Evolutionary conservation across 2,113 vertebrate species (phyloP).

Genomic region (Eretmochelys imbricata): DNA sequence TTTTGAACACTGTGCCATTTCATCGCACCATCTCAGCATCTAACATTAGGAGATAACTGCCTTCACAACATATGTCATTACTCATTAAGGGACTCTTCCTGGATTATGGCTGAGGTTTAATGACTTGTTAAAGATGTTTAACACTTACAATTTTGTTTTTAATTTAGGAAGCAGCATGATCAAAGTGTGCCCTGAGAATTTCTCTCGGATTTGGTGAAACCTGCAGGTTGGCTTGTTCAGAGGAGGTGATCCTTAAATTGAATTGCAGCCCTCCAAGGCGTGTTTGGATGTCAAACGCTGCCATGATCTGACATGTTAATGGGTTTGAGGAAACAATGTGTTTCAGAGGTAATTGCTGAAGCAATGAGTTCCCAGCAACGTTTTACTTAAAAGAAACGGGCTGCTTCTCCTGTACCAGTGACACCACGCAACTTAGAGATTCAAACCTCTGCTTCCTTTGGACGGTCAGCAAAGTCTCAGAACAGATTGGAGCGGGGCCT

Average conservation of each 20-base stretch:
- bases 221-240: constrained; percentile 77
- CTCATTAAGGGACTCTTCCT: constrained; percentile 94
- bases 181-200: constrained; percentile 83
- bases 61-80: constrained; percentile 97
- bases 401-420: constrained; percentile 44
- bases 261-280: constrained; percentile 84
- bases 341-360: constrained; percentile 85
- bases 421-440: constrained; percentile 30
- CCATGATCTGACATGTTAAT: constrained; percentile 86
- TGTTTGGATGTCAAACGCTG: constrained; percentile 84
- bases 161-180: constrained; percentile 86
- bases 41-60: constrained; percentile 96
- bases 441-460: constrained; percentile 54
- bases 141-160: constrained; percentile 94
- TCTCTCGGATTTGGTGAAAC: constrained; percentile 77
- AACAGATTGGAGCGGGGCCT: constrained; percentile 22
- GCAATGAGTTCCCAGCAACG: constrained; percentile 81
- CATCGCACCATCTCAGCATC: constrained; percentile 81
- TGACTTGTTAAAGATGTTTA: constrained; percentile 99
- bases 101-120: constrained; percentile 94
- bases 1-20: constrained; percentile 91
- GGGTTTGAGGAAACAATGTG: constrained; percentile 83
- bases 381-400: constrained; percentile 78
- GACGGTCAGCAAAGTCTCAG: constrained; percentile 30
- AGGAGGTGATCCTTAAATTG: constrained; percentile 84